These are phyloP conservation scores for Luperina testacea DNA, from an alignment of 2,888 invertebrate species.

Conservation along the genomic window DNA sequence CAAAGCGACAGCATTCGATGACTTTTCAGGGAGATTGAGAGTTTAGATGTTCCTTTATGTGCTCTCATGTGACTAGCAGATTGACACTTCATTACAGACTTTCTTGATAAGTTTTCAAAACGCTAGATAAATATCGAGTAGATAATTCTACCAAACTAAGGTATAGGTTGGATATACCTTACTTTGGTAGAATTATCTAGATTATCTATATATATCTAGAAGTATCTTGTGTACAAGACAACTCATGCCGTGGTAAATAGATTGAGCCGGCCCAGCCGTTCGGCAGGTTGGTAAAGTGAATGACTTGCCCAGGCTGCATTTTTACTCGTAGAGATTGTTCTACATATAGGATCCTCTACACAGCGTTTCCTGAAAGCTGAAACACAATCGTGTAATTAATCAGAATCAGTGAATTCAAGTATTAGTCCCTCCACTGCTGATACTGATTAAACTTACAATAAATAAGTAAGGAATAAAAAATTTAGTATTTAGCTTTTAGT, in stretches of 20 bases:
- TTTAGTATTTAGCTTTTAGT: background rate
- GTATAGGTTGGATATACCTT: too few species aligned
- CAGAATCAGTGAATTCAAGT: background rate
- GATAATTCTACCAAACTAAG: too few species aligned
- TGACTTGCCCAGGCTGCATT: background rate
- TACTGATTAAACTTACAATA: background rate
- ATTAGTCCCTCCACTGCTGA: background rate
- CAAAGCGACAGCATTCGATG: background rate
- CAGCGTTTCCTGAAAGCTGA: background rate
- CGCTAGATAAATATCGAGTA: background rate
- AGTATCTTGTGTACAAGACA: too few species aligned
- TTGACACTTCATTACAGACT: background rate
- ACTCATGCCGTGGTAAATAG: too few species aligned
- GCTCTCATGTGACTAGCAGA: background rate
- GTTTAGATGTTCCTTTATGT: background rate
- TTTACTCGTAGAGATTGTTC: too few species aligned
- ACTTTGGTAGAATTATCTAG: too few species aligned
- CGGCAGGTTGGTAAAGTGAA: background rate
- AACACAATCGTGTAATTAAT: background rate
- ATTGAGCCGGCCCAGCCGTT: background rate
- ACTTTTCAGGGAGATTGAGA: too few species aligned
- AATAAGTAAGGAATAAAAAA: background rate
- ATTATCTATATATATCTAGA: too few species aligned
- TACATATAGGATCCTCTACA: background rate
- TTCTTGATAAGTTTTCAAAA: background rate